Evolutionary conservation across 2,797 vertebrate species (phyloP).

Genomic region (Natrix natrix): DNA sequence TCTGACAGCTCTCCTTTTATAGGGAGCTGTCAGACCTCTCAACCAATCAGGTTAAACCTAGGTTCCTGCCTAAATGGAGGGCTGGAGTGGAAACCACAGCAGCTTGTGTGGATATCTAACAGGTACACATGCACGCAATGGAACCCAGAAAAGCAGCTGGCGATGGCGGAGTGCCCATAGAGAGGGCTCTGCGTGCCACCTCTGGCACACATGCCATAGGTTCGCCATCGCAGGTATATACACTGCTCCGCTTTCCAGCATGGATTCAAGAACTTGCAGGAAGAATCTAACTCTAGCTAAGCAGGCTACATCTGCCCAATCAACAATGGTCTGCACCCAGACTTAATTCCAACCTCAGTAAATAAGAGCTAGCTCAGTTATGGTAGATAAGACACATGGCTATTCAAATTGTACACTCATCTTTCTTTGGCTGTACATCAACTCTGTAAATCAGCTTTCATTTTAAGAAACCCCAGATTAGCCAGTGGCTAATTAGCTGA

Average conservation of each 20-base stretch:
- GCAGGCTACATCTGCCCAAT: background rate
- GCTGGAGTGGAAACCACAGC: no score
- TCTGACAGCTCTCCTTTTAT: no score
- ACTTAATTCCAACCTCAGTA: background rate
- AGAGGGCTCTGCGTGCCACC: no score
- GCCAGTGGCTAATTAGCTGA: background rate
- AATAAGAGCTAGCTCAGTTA: background rate
- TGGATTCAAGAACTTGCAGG: background rate
- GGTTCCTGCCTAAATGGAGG: no score
- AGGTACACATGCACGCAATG: no score
- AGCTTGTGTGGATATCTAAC: no score
- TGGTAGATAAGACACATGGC: background rate
- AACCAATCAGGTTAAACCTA: no score
- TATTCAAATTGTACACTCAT: background rate
- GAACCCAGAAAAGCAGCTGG: no score
- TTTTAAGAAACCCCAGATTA: background rate
- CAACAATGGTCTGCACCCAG: background rate
- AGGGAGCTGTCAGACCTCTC: no score
- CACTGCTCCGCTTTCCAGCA: background rate
- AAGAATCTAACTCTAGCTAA: background rate
- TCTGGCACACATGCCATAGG: no score
- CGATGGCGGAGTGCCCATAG: no score
- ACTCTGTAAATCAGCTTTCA: background rate
- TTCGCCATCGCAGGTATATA: background rate
- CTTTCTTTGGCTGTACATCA: background rate